Percentiles rank a stretch among this genome's conserved stretches.
phyloP scores from a whole-genome alignment of 2,888 invertebrate genomes.

The Ennomos quercinarius region DNA sequence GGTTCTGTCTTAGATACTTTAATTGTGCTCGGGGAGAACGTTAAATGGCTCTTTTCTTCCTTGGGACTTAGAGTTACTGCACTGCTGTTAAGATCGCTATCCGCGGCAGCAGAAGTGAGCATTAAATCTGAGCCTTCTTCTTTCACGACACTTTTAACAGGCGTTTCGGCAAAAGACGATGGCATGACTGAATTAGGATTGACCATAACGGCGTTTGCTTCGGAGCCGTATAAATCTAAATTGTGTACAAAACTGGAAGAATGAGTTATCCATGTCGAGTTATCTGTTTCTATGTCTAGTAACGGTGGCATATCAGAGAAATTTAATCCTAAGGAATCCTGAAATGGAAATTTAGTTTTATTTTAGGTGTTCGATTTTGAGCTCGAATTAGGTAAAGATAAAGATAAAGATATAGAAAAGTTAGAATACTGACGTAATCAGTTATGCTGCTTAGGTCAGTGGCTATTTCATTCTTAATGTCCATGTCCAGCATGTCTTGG shows the following conservation, averaged over 20 bases:
- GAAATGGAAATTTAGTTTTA: constrained; percentile 44
- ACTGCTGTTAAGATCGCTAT: constrained; percentile 61
- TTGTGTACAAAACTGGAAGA: constrained; percentile 88
- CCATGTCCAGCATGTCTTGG: constrained; percentile 96
- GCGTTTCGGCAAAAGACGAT: constrained; percentile 86
- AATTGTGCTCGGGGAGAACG: constrained; percentile 89
- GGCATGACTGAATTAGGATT: constrained; percentile 97
- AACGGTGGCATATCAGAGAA: constrained; percentile 87
- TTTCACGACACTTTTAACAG: constrained; percentile 75
- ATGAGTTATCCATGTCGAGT: constrained; percentile 86
- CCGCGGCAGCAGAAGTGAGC: constrained; percentile 73
- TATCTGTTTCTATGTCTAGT: constrained; percentile 88
- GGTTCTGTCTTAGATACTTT: constrained; percentile 86
- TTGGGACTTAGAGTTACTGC: constrained; percentile 87
- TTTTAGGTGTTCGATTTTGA: background rate
- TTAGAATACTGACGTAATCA: constrained; percentile 81
- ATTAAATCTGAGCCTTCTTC: constrained; percentile 79
- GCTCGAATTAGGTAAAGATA: too few species aligned
- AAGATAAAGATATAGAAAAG: background rate
- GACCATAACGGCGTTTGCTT: constrained; percentile 92
- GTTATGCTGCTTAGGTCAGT: constrained; percentile 90
- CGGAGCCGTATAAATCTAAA: constrained; percentile 88
- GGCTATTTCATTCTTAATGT: constrained; percentile 94
- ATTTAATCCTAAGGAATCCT: constrained; percentile 87
- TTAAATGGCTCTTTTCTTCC: constrained; percentile 89